Evolutionary conservation across 2,113 vertebrate genomes (phyloP).

Genomic region (Tapirus terrestris): DNA sequence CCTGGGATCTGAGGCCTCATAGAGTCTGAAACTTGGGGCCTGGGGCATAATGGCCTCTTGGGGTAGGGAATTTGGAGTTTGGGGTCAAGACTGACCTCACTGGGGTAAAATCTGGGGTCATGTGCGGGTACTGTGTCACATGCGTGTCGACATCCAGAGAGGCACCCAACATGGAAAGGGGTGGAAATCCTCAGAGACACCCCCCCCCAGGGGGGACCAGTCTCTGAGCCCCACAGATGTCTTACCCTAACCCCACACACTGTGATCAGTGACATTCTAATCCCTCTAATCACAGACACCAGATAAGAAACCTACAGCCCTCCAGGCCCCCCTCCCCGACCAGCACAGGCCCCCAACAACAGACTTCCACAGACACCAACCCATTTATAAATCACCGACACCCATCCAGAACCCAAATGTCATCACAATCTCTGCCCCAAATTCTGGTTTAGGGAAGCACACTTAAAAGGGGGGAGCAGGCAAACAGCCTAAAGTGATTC

Average conservation of each 20-base stretch:
- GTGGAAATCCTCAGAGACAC: not conserved
- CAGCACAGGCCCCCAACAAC: not conserved
- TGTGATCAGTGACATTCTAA: not conserved
- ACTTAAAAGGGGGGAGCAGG: not conserved
- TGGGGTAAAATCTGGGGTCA: not conserved
- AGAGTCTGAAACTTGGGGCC: not conserved
- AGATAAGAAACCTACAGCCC: not conserved
- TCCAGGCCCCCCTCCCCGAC: no score
- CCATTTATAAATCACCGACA: no score
- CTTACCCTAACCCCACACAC: no score
- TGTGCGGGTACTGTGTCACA: not conserved
- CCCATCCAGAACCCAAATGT: not conserved
- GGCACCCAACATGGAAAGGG: accelerated
- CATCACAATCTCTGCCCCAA: not conserved
- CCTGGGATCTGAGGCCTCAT: not conserved
- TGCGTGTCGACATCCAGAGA: accelerated
- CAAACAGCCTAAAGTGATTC: accelerated
- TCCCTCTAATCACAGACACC: not conserved
- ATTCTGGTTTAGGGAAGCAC: not conserved
- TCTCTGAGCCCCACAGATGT: not conserved
- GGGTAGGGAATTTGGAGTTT: not conserved
- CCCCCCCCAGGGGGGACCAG: not conserved
- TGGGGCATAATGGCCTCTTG: not conserved
- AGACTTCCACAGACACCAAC: not conserved
- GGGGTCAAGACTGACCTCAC: not conserved